A percentile compares a stretch with the other conserved stretches of the same genome.
These are phyloP conservation scores for Aphelinus atriplicis DNA, from an alignment of 1,140 invertebrate genomes.

Conservation along the genomic window DNA sequence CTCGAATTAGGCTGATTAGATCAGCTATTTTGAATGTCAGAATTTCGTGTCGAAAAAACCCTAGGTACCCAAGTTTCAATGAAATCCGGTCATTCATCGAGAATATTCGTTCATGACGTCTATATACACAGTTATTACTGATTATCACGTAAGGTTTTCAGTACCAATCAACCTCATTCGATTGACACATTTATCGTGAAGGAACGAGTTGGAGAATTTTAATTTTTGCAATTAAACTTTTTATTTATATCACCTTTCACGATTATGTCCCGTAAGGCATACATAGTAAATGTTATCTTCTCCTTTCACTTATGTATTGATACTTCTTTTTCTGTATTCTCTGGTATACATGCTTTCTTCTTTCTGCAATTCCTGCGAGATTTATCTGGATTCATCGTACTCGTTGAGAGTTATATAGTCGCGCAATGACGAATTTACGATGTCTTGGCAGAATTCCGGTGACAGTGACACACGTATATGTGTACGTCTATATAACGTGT, in stretches of 20 bases:
- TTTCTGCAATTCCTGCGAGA: neutral
- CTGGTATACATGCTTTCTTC: neutral
- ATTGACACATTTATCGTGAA: too few relatives aligned
- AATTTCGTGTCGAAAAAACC: too few relatives aligned
- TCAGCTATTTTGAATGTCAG: too few relatives aligned
- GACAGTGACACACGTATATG: constrained; percentile 15
- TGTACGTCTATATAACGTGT: neutral
- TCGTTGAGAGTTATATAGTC: constrained; percentile 41
- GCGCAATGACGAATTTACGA: constrained; percentile 39
- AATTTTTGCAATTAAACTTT: neutral
- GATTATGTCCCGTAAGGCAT: constrained; percentile 9
- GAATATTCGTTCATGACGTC: too few relatives aligned
- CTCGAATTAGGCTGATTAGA: too few relatives aligned
- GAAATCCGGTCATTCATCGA: too few relatives aligned
- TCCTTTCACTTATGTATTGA: constrained; percentile 8
- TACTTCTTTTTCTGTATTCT: constrained; percentile 28
- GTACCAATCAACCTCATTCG: too few relatives aligned
- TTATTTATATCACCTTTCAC: constrained; percentile 19
- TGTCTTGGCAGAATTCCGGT: constrained; percentile 35
- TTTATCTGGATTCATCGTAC: constrained; percentile 38
- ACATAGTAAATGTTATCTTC: constrained; percentile 22
- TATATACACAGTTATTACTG: too few relatives aligned
- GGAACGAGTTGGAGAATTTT: too few relatives aligned
- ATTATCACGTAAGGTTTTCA: too few relatives aligned
- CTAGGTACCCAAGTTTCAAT: too few relatives aligned